Evolutionary conservation across 2,888 invertebrate species (phyloP), one percentile per base, ranked within the genome.

Genomic region (Machimus atricapillus): DNA sequence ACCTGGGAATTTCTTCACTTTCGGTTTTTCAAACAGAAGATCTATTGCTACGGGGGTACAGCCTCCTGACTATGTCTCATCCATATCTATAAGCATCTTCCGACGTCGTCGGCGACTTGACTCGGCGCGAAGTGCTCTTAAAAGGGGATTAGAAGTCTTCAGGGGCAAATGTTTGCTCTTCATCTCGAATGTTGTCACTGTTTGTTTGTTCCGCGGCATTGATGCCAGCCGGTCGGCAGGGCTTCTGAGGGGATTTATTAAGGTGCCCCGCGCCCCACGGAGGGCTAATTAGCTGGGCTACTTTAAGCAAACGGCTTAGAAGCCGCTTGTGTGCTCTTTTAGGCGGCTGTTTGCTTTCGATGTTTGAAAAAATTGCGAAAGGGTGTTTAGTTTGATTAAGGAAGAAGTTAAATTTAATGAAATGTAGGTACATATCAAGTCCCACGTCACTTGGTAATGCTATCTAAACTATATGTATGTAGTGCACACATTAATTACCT

Each of bases 121-220:
- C 52, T 79, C 52, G 16, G n/a, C 5, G 0, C 31, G 46, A 79
- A 52, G 23, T 79, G 79, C 79, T 79, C 46, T 79, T 79, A 79
- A 79, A 79, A 27, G 78, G 52, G 52, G 27, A 52, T 79, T 52
- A 76, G 79, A 16, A 5, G 46, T 6, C 43, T 79, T 7, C 37
- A n/a, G 76, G 46, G 23, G 79, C 31, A 79, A 46, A 79, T 79
- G 27, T 79, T 79, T 79, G 27, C 79, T 79, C 43, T 12, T 79
- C 46, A 79, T 52, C 79, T 79, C 56, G 16, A 31, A 16, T 31
- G 31, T 46, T 79, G 79, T 79, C 79, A 79, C 52, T 52, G 27
- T 52, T 52, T 79, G 79, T 79, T 79, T 79, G 79, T 79, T 66
- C 66, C 27, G 27, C 19, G 66, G 23, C 3, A 27, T 66, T 27